A percentile compares a stretch with the other conserved stretches of the same genome.
These are phyloP conservation scores for Periparus ater DNA, from an alignment of 2,797 vertebrate species.

Conservation along the genomic window DNA sequence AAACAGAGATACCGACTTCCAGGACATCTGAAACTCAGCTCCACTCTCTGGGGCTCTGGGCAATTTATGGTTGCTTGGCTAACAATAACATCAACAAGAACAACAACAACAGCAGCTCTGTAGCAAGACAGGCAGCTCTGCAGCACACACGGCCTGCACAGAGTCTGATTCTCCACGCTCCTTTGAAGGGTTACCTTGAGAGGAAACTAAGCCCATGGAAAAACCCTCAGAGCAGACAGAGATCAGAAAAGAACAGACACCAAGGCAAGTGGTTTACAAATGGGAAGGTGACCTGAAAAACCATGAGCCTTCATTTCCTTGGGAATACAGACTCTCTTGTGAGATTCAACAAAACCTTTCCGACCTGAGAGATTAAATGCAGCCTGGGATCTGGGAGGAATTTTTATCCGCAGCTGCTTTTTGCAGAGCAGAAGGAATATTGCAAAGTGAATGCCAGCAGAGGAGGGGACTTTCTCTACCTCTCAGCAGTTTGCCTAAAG, in stretches of 20 bases:
- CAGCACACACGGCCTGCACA: neutral
- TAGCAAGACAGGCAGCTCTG: neutral
- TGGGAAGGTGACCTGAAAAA: neutral
- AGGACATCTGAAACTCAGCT: neutral
- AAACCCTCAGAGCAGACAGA: no score
- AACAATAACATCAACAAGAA: neutral
- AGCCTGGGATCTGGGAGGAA: no score
- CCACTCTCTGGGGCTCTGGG: neutral
- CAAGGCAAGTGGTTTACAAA: neutral
- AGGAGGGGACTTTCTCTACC: no score
- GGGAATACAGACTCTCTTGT: neutral
- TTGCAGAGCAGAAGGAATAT: no score
- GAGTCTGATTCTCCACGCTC: neutral
- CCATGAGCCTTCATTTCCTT: neutral
- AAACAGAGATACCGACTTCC: neutral
- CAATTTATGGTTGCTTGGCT: no score
- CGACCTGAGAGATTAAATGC: no score
- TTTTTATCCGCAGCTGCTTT: no score
- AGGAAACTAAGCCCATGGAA: neutral
- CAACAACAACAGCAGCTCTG: neutral
- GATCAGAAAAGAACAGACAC: no score
- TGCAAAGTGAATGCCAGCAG: no score
- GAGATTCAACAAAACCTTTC: neutral
- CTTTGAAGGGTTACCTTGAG: neutral
- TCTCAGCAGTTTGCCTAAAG: neutral